Base-by-base conservation (phyloP, 1,140 invertebrate species). In the Bacillus rossius region DNA sequence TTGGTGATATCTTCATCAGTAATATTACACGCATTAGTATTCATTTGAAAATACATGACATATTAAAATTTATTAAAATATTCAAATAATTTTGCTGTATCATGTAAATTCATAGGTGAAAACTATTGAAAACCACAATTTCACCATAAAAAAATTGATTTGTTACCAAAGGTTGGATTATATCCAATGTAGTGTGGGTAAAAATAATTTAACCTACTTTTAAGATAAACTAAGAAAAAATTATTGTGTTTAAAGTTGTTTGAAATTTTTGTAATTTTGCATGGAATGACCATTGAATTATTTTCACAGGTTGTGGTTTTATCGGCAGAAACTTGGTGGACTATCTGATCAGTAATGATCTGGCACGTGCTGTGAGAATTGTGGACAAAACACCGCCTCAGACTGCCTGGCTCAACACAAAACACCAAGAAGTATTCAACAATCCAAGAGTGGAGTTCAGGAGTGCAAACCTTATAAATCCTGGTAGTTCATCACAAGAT, bases 351-450 rank as follows among this genome's bases (percentile, higher is more conserved):
- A 79, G 79, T 49, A 89, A 93, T 76, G 80, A 91, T 65, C 73
- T 92, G 63, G 85, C 85, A 37, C 85, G 84, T 61, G 78, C 80
- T 71, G 72, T 95, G 38, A 81, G 89, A 67, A 83, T 94, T 48
- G 88, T 92, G 58, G 93, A 96, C 76, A 96, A 96, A 78, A 92
- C 93, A 16, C 92, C 91, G 23, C 92, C 92, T 2, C 88, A 93
- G 74, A 87, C 91, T 65, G 92, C 91, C 3, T 96, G 92, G 87
- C 73, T 96, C 5, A 94, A 92, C 71, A 72, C 79, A 10, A 74
- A 76, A 61, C 91, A 94, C 68, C 77, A 83, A 49, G 78, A 82
- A 66, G 73, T 82, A 37, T 94, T 94, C 74, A 74, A 83, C 26
- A 78, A 81, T 72, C 80, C 87, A 50, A 75, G 84, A 67, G 84